Base-by-base conservation (phyloP, 2,113 vertebrate genomes). In the Colius striatus region DNA sequence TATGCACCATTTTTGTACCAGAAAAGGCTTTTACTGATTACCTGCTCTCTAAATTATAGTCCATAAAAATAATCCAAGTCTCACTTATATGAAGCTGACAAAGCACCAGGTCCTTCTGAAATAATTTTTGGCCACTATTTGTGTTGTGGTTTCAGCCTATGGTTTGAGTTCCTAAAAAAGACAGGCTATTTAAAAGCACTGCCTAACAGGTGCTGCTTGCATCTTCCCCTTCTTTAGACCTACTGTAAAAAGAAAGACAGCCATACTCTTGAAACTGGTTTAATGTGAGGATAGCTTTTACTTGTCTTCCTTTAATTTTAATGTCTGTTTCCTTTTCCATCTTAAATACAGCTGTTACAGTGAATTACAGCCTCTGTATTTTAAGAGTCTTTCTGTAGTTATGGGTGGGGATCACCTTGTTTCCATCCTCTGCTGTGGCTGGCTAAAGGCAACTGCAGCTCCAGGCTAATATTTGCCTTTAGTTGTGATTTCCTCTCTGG, bases 301-400 rank as follows among this genome's bases (percentile, higher is more conserved):
- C 38, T 86, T 78, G 48, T 66, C 75, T 95, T 83, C 51, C 63
- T 84, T 83, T 82, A 73, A 78, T 93, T 94, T 89, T 43, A 86
- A 66, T 48, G 21, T 75, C 62, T 5, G 2, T 90, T 97, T 94
- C 81, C 74, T 86, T 89, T 94, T 90, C 62, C 8, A 6, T 78
- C 73, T 62, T 75, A 94, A 70, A 47, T 76, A 22, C 19, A 62
- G 26, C 50, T 84, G 55, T 94, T 76, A 30, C 32, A 12, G 57
- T 71, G 75, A 93, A 90, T 86, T 89, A 58, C 61, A 93, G 50
- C 23, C 60, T 82, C 55, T 71, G 30, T 96, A 82, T 94, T 95
- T 96, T 91, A 73, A 79, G 83, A 93, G 13, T 78, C 65, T 20
- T 87, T 78, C 27, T 10, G 10, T 19, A 66, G 53, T 72, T 68